Conservation (phyloP, 2,888 invertebrate genomes). For the Tiliacea citrago region DNA sequence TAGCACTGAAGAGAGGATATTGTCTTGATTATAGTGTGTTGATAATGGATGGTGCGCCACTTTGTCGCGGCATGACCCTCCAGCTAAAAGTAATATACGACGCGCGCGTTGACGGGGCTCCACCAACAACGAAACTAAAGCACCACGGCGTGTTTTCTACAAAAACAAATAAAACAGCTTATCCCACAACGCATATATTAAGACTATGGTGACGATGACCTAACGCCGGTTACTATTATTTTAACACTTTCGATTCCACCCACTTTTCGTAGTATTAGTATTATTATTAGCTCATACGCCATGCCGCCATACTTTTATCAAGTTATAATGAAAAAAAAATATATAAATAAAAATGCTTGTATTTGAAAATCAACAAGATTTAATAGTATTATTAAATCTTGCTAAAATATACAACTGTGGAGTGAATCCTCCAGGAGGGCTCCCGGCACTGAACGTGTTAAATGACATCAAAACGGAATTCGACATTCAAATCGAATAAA, state of each 20-base stretch:
- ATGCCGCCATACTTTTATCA: too few species aligned
- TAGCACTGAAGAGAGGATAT: constrained; percentile 95
- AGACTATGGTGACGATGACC: neutral
- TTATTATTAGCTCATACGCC: too few species aligned
- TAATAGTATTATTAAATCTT: too few species aligned
- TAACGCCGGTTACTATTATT: neutral
- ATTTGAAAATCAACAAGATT: too few species aligned
- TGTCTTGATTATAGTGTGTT: constrained; percentile 90
- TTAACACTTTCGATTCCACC: too few species aligned
- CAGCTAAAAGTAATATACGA: constrained; percentile 96
- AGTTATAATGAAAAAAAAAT: too few species aligned
- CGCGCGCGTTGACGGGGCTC: constrained; percentile 96
- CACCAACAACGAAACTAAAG: constrained; percentile 93
- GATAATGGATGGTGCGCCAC: constrained; percentile 94
- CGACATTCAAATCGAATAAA: neutral
- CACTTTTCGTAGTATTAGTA: too few species aligned
- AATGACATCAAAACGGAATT: neutral
- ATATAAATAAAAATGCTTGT: too few species aligned
- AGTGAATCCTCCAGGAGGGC: too few species aligned
- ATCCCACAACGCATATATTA: neutral
- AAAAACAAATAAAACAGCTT: constrained; percentile 3
- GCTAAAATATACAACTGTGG: too few species aligned
- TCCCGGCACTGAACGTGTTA: too few species aligned
- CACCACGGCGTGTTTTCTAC: constrained; percentile 93
- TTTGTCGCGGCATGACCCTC: constrained; percentile 96